These are phyloP conservation scores for Chromobotia macracanthus DNA, from an alignment of 2,797 vertebrate species.

Conservation along the genomic window DNA sequence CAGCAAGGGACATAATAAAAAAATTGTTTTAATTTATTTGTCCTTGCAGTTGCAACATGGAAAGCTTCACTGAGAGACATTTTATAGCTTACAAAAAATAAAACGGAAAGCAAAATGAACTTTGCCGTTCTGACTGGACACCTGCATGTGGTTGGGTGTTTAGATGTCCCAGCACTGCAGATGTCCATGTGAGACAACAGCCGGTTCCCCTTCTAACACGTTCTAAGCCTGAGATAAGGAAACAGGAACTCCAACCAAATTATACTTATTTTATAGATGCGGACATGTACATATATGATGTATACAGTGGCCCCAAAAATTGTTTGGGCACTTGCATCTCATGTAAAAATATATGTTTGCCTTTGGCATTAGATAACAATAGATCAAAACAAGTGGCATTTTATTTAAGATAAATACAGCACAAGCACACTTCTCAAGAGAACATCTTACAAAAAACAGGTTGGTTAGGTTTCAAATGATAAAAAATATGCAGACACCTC, in stretches of 20 bases:
- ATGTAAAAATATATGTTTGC: conserved; percentile 23
- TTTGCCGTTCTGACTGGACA: conserved; percentile 66
- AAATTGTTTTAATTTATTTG: conserved; percentile 40
- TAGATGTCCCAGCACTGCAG: conserved; percentile 54
- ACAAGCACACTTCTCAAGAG: too few relatives aligned
- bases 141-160: conserved; percentile 70
- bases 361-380: conserved; percentile 1
- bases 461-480: conserved; percentile 46
- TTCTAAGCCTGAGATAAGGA: conserved; percentile 52
- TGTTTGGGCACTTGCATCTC: conserved; percentile 8
- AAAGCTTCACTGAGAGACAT: conserved; percentile 54
- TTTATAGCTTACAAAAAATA: conserved; percentile 49
- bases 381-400: neutral
- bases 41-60: conserved; percentile 64
- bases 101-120: conserved; percentile 16
- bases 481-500: too few relatives aligned
- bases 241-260: conserved; percentile 63
- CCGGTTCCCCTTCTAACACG: conserved; percentile 61
- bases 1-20: conserved; percentile 30
- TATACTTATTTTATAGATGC: too few relatives aligned
- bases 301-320: conserved; percentile 22
- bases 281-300: too few relatives aligned
- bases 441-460: neutral
- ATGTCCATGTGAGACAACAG: conserved; percentile 62
- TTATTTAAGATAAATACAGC: neutral